Evolutionary conservation across 1,140 invertebrate species (phyloP).

Genomic region (Neodiprion pinetum): DNA sequence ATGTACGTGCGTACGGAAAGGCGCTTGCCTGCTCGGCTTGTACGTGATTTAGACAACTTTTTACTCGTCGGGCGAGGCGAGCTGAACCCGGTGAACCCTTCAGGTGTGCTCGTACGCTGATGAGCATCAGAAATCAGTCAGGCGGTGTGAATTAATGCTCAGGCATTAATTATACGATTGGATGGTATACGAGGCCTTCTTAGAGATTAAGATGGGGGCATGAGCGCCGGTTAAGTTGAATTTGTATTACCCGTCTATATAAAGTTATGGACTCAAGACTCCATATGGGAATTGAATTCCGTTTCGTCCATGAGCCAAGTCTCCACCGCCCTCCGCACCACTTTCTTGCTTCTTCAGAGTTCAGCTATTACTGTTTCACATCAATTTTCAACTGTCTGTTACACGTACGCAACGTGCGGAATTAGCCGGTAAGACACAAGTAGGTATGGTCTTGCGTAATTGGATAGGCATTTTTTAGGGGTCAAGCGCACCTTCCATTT

Average conservation of each 20-base stretch:
- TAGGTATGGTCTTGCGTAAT: no score
- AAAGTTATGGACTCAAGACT: conserved; percentile 11
- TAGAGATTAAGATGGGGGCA: conserved; percentile 24
- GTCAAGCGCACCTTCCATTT: no score
- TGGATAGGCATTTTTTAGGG: no score
- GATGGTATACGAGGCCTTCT: conserved; percentile 2
- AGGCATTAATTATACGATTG: conserved; percentile 54
- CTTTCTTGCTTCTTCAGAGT: no score
- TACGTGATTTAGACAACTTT: conserved; percentile 54
- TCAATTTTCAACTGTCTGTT: no score
- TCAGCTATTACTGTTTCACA: no score
- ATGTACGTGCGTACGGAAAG: conserved; percentile 9
- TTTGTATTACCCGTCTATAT: conserved; percentile 10
- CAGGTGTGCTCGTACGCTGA: conserved; percentile 39
- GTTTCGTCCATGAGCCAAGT: neutral
- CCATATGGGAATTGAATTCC: conserved; percentile 12
- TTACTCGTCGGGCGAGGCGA: conserved; percentile 24
- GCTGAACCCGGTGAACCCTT: conserved; percentile 40
- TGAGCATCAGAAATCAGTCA: conserved; percentile 42
- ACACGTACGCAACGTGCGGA: no score
- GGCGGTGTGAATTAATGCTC: conserved; percentile 56
- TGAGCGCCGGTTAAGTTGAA: conserved; percentile 27
- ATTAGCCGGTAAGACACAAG: no score
- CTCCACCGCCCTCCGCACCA: no score
- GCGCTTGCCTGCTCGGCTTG: conserved; percentile 3